A percentile compares a stretch with the other conserved stretches of the same genome.
Evolutionary conservation across 2,888 invertebrate genomes (phyloP).

Genomic region (Lasioglossum calceatum): DNA sequence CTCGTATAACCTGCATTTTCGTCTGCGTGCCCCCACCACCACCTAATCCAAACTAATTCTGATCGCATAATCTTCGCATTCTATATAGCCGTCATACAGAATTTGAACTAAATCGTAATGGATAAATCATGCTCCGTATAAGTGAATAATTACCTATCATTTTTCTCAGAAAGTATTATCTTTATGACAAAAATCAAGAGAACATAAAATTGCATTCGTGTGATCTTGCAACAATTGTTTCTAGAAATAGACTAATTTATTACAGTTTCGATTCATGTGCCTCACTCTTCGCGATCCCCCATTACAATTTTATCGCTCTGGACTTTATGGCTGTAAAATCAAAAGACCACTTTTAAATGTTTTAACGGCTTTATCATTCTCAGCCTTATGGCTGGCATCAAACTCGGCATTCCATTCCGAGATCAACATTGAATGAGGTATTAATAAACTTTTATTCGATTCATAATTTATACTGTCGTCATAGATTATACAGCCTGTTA

Average conservation of each 20-base stretch:
- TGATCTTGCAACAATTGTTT: background rate
- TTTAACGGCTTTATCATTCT: background rate
- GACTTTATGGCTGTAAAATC: background rate
- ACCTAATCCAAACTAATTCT: too few relatives aligned
- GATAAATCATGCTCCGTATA: too few relatives aligned
- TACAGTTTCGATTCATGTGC: too few relatives aligned
- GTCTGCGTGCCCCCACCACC: too few relatives aligned
- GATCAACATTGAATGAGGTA: background rate
- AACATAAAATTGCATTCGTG: background rate
- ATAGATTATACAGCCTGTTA: background rate
- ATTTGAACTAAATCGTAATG: too few relatives aligned
- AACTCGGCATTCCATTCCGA: background rate
- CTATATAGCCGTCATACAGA: too few relatives aligned
- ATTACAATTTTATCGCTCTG: background rate
- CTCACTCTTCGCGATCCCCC: too few relatives aligned
- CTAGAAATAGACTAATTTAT: background rate
- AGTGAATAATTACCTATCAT: too few relatives aligned
- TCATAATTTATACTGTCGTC: background rate
- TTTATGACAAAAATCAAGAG: too few relatives aligned
- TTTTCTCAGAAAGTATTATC: too few relatives aligned
- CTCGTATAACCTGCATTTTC: too few relatives aligned
- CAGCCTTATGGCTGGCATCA: background rate
- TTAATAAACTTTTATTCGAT: background rate
- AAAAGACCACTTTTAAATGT: background rate
- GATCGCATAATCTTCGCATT: too few relatives aligned